Evolutionary conservation across 2,113 vertebrate species (phyloP).

Genomic region (Furnarius figulus): DNA sequence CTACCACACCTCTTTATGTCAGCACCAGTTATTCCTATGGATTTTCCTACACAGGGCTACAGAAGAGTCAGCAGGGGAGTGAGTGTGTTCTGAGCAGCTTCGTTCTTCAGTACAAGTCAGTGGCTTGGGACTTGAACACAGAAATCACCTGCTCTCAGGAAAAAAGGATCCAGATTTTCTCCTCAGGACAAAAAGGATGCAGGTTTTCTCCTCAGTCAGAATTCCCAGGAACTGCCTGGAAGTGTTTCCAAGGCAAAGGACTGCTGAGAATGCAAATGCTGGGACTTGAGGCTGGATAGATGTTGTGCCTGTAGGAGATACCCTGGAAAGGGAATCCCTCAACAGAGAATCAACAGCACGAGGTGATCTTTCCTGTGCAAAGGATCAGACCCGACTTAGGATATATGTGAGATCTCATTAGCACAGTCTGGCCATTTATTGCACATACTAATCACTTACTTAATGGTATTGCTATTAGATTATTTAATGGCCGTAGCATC

Average conservation of each 20-base stretch:
- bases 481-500: slow-evolving; percentile 24
- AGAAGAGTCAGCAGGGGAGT: not conserved
- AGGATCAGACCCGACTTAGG: not conserved
- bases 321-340: not conserved
- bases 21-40: not conserved
- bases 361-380: not conserved
- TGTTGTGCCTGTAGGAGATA: not conserved
- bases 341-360: not conserved
- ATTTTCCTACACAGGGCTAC: not conserved
- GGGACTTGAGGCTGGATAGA: not conserved
- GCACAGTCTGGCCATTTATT: slow-evolving; percentile 34
- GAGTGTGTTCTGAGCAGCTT: not conserved
- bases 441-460: slow-evolving; percentile 10
- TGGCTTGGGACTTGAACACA: not conserved
- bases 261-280: not conserved
- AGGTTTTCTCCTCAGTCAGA: not conserved
- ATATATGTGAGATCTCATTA: not conserved
- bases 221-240: not conserved
- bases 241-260: not conserved
- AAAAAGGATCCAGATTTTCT: not conserved
- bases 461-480: slow-evolving; percentile 33
- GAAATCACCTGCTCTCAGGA: not conserved
- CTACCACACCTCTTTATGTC: not conserved
- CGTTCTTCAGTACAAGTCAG: not conserved
- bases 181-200: not conserved